Conservation (phyloP, 2,797 vertebrate species). For the Babyrousa celebensis region DNA sequence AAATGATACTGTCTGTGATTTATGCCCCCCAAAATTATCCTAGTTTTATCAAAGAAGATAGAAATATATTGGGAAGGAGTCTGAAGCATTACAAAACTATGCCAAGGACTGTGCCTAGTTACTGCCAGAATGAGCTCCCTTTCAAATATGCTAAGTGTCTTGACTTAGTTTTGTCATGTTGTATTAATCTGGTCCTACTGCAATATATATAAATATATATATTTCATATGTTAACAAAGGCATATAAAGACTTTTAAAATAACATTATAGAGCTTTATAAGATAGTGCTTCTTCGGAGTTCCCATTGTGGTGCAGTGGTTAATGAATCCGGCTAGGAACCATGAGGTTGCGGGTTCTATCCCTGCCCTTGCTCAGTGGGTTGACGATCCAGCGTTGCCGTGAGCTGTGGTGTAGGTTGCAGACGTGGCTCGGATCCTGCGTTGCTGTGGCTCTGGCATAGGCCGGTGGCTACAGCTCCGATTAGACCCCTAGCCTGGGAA, state of each 20-base stretch:
- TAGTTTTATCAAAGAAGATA: conserved; percentile 65
- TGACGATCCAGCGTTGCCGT: too few species aligned
- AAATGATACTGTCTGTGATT: conserved; percentile 4
- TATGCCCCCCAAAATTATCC: background rate
- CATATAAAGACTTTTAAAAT: conserved; percentile 25
- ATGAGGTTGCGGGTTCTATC: too few species aligned
- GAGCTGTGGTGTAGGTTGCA: too few species aligned
- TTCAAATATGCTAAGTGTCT: background rate
- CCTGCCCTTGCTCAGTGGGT: too few species aligned
- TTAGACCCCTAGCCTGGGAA: too few species aligned
- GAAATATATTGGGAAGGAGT: conserved; percentile 11
- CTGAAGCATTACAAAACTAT: conserved; percentile 39
- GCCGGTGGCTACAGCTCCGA: too few species aligned
- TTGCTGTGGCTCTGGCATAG: too few species aligned
- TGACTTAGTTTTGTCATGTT: conserved; percentile 45
- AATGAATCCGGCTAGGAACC: too few species aligned
- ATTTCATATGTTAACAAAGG: background rate
- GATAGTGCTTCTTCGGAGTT: background rate
- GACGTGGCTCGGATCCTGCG: too few species aligned
- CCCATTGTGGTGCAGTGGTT: too few species aligned
- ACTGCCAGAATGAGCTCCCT: conserved; percentile 30
- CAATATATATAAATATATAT: background rate
- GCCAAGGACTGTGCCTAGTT: conserved; percentile 31
- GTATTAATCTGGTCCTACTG: background rate
- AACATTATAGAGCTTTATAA: background rate